A percentile compares a stretch with the other conserved stretches of the same genome.
phyloP scores from a whole-genome alignment of 2,797 vertebrate species.

The Galagoides demidoff region DNA sequence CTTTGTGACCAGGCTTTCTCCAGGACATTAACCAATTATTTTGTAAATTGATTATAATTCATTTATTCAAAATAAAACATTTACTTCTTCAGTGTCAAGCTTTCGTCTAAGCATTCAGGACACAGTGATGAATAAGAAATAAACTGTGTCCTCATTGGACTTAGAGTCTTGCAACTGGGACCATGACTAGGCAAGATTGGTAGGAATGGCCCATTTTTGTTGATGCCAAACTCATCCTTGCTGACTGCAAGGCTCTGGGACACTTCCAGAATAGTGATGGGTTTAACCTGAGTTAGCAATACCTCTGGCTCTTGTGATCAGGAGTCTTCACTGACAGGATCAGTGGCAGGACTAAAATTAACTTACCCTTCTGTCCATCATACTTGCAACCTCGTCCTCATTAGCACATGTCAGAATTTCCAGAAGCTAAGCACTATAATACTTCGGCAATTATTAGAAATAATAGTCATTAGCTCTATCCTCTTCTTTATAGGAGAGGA shows the following conservation, averaged over 20 bases:
- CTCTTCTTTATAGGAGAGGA: background rate
- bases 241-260: background rate
- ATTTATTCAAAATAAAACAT: background rate
- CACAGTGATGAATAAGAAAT: background rate
- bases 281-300: background rate
- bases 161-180: background rate
- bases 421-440: background rate
- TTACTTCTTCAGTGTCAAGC: background rate
- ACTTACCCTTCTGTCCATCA: background rate
- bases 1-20: background rate
- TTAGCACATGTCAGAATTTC: conserved; percentile 41
- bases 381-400: background rate
- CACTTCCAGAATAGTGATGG: background rate
- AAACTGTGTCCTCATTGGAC: background rate
- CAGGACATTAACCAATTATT: background rate
- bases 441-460: conserved; percentile 13
- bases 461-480: background rate
- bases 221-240: background rate
- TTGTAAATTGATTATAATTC: background rate
- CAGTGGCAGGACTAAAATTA: background rate
- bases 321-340: background rate
- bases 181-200: background rate
- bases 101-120: background rate
- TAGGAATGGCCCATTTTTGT: background rate
- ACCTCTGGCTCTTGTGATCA: background rate